Percentiles rank a stretch among this genome's conserved stretches.
phyloP scores from a whole-genome alignment of 2,113 vertebrate species.

The Istiophorus platypterus region DNA sequence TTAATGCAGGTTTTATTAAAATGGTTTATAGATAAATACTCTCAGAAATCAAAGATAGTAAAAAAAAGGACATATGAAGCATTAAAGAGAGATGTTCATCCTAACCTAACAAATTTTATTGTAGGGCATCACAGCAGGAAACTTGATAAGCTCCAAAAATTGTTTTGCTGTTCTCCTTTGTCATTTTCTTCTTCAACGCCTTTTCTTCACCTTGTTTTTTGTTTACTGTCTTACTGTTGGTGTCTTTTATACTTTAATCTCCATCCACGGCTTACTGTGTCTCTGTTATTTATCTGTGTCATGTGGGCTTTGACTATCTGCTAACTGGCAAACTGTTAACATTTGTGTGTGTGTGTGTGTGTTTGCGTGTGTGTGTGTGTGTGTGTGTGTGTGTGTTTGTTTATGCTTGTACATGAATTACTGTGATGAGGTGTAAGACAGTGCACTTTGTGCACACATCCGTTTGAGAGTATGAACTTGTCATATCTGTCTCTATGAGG shows the following conservation, averaged over 20 bases:
- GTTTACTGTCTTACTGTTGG: slow-evolving; percentile 44
- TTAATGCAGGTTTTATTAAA: neutral
- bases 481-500: slow-evolving; percentile 51
- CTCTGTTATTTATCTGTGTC: slow-evolving; percentile 36
- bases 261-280: slow-evolving; percentile 26
- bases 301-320: slow-evolving; percentile 45
- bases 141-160: slow-evolving; percentile 38
- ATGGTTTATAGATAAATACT: neutral
- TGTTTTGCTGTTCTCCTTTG: slow-evolving; percentile 27
- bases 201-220: slow-evolving; percentile 44
- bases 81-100: neutral
- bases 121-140: slow-evolving; percentile 22
- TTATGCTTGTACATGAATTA: slow-evolving; percentile 42
- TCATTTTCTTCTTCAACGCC: slow-evolving; percentile 16
- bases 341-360: slow-evolving; percentile 15
- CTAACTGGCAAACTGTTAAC: slow-evolving; percentile 42
- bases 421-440: slow-evolving; percentile 47
- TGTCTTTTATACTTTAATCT: slow-evolving; percentile 47
- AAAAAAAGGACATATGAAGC: slow-evolving; percentile 3
- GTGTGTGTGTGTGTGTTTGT: slow-evolving; percentile 16
- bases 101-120: slow-evolving; percentile 25
- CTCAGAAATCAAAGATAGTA: neutral
- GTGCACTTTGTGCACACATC: slow-evolving; percentile 32
- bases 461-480: slow-evolving; percentile 54
- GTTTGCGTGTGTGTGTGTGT: slow-evolving; percentile 13